Conservation (phyloP, 2,888 invertebrate genomes). For the Diadegma fenestrale region DNA sequence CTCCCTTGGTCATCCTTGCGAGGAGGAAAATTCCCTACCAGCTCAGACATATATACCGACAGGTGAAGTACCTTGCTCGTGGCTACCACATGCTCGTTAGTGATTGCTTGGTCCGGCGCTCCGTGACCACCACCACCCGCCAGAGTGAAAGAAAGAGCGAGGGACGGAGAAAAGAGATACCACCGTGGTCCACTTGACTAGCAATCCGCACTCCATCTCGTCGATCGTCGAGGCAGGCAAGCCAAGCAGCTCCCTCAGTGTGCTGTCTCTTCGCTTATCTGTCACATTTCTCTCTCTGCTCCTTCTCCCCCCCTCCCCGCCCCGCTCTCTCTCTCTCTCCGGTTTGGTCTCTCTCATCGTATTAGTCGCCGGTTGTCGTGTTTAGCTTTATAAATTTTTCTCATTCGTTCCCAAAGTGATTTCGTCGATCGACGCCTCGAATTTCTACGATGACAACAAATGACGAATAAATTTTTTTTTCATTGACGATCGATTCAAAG, state of each 20-base stretch:
- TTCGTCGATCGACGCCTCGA: conserved; percentile 12
- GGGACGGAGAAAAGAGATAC: conserved; percentile 42
- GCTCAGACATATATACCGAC: conserved; percentile 33
- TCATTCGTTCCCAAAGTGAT: neutral
- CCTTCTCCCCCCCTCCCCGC: conserved; percentile 13
- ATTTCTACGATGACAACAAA: neutral
- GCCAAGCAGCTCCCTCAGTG: conserved; percentile 53
- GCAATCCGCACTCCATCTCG: conserved; percentile 79
- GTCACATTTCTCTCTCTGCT: conserved; percentile 36
- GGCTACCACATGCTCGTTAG: conserved; percentile 66
- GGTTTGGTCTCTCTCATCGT: neutral
- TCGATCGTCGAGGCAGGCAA: conserved; percentile 68
- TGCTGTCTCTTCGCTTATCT: conserved; percentile 40
- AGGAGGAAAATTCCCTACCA: conserved; percentile 65
- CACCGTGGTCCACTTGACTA: conserved; percentile 79
- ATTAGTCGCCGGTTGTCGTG: conserved; percentile 5
- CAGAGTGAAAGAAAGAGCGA: conserved; percentile 23
- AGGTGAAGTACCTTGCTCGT: conserved; percentile 61
- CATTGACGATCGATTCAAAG: neutral
- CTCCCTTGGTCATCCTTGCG: conserved; percentile 23
- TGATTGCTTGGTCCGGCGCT: conserved; percentile 67
- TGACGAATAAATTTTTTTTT: neutral
- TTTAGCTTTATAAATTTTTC: neutral
- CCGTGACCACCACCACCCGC: conserved; percentile 64
- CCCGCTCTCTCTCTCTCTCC: conserved; percentile 15